Percentiles rank a stretch among this genome's conserved stretches.
Evolutionary conservation across 2,797 vertebrate species (phyloP).

Genomic region (Rhyacichthys aspro): DNA sequence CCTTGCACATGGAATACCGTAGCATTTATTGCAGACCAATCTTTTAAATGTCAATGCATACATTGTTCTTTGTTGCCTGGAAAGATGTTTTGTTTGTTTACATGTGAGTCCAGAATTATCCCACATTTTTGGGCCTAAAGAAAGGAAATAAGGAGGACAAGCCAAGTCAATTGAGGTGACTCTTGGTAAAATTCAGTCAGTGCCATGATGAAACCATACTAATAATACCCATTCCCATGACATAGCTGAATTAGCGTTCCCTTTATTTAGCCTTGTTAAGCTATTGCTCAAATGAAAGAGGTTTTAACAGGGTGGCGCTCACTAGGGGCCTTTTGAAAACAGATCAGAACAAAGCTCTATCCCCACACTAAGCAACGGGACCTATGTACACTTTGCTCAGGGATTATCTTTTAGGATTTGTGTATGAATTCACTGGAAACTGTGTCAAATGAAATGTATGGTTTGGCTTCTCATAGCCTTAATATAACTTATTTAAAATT

Average conservation of each 20-base stretch:
- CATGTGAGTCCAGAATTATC: too few relatives aligned
- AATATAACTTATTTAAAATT: not conserved
- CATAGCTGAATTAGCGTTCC: constrained; percentile 55
- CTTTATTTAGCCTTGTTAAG: constrained; percentile 68
- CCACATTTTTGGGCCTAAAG: constrained; percentile 18
- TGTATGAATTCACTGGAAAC: not conserved
- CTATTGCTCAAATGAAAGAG: constrained; percentile 70
- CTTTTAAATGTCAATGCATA: too few relatives aligned
- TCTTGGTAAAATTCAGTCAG: constrained; percentile 61
- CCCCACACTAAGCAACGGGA: constrained; percentile 23
- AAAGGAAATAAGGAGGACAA: constrained; percentile 40
- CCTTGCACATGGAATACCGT: too few relatives aligned
- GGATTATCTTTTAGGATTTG: constrained; percentile 25
- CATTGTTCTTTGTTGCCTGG: too few relatives aligned
- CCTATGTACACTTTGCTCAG: constrained; percentile 18
- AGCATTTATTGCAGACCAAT: too few relatives aligned
- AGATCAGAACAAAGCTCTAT: constrained; percentile 49
- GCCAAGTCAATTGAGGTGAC: constrained; percentile 64
- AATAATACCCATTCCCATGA: constrained; percentile 64
- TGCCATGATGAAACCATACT: constrained; percentile 56
- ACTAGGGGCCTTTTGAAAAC: constrained; percentile 59
- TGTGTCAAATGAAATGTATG: not conserved
- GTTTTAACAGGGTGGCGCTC: constrained; percentile 67
- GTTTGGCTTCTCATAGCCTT: not conserved
- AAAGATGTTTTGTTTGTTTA: too few relatives aligned